phyloP scores from a whole-genome alignment of 1,140 invertebrate genomes.

The Eulimnadia texana region DNA sequence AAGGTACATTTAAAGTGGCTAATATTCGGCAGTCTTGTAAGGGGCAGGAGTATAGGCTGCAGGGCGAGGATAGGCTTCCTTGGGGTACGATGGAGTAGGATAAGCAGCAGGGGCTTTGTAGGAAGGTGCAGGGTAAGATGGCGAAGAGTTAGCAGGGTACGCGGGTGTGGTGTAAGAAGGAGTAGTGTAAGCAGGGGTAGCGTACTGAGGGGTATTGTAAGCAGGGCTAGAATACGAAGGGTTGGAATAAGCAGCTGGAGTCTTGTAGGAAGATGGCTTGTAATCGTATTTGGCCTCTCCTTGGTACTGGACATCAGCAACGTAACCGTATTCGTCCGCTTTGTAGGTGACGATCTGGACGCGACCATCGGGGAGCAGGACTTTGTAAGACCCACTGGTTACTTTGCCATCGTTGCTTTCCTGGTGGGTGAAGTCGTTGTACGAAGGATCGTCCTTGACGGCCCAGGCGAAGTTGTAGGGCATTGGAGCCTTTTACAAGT shows the following conservation, averaged over 20 bases:
- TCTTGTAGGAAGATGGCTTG: not conserved
- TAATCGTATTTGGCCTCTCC: not conserved
- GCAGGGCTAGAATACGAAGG: not conserved
- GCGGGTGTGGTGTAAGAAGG: not conserved
- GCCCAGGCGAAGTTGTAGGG: constrained; percentile 24
- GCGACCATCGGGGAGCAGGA: constrained; percentile 17
- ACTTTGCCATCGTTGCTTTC: constrained; percentile 22
- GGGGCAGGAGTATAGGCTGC: not conserved
- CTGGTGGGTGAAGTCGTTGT: constrained; percentile 21
- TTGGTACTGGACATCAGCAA: constrained; percentile 13
- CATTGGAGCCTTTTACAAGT: constrained; percentile 7
- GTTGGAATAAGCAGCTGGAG: not conserved
- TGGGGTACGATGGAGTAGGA: not conserved
- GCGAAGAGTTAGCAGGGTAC: not conserved
- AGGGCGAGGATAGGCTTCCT: not conserved
- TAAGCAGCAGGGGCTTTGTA: too few species aligned
- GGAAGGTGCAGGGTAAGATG: not conserved
- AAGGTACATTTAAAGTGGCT: not conserved
- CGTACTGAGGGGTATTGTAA: not conserved
- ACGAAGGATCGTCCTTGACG: constrained; percentile 22
- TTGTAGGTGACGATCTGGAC: constrained; percentile 17
- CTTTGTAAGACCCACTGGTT: constrained; percentile 13
- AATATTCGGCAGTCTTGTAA: not conserved
- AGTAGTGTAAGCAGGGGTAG: not conserved
- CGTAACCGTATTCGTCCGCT: constrained; percentile 10